Evolutionary conservation across 2,797 vertebrate genomes (phyloP).

Genomic region (Pyrrhura leucotis): DNA sequence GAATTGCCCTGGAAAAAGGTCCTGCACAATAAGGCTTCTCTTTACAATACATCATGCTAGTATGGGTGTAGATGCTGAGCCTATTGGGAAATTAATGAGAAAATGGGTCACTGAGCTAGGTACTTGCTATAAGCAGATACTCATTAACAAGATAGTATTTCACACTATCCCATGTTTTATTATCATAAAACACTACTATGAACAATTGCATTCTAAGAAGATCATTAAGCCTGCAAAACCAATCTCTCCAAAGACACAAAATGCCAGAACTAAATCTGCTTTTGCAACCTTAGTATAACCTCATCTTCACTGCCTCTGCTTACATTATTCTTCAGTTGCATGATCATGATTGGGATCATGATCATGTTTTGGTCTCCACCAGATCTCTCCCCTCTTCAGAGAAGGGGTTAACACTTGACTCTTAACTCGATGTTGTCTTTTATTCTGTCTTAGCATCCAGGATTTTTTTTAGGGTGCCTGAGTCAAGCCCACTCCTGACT

Average conservation of each 20-base stretch:
- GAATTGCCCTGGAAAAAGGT: not conserved
- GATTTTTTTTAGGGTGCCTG: not conserved
- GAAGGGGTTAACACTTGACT: not conserved
- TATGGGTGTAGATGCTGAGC: not conserved
- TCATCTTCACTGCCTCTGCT: not conserved
- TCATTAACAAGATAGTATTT: conserved; percentile 1
- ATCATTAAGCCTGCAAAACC: not conserved
- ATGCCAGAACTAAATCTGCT: not conserved
- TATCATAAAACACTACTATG: not conserved
- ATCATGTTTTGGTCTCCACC: not conserved
- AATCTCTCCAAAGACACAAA: not conserved
- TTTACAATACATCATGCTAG: not conserved
- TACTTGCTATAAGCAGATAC: not conserved
- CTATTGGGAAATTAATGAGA: conserved; percentile 18
- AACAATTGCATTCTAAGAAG: not conserved
- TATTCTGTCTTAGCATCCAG: not conserved
- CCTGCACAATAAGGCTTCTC: not conserved
- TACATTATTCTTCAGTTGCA: not conserved
- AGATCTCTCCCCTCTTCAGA: not conserved
- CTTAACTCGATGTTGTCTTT: not conserved
- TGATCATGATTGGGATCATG: not conserved
- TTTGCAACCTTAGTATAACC: not conserved
- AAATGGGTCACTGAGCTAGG: conserved; percentile 24
- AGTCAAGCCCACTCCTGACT: not conserved
- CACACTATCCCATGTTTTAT: conserved; percentile 1